Conservation (phyloP, 2,113 vertebrate species). For the Blennius ocellaris region DNA sequence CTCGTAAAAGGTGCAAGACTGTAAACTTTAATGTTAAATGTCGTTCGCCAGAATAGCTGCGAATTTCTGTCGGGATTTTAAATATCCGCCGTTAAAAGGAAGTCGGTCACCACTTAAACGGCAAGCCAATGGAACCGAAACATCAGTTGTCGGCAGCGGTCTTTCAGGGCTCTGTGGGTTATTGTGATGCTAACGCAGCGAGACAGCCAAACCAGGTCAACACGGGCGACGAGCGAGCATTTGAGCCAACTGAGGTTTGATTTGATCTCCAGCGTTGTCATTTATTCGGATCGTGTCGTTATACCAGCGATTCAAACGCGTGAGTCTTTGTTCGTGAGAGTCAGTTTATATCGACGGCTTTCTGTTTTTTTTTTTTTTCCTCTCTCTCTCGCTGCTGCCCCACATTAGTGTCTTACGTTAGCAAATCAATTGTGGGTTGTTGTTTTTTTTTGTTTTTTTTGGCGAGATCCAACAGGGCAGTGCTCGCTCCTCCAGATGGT, state of each 20-base stretch:
- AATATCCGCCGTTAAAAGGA: too few species aligned
- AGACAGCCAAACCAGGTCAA: conserved; percentile 73
- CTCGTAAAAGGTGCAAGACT: too few species aligned
- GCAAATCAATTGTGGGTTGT: conserved; percentile 36
- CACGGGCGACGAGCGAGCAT: conserved; percentile 36
- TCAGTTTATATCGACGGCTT: conserved; percentile 20
- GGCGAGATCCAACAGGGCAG: neutral
- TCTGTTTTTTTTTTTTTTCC: neutral
- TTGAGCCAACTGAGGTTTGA: conserved; percentile 21
- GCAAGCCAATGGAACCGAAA: too few species aligned
- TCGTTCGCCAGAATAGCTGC: too few species aligned
- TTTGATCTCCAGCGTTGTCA: conserved; percentile 31
- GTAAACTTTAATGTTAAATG: too few species aligned
- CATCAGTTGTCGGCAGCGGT: conserved; percentile 24
- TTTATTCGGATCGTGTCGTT: conserved; percentile 13
- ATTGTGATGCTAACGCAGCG: conserved; percentile 80
- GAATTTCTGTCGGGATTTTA: too few species aligned
- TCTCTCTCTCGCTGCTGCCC: neutral
- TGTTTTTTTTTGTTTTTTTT: too few species aligned
- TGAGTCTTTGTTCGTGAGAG: conserved; percentile 53
- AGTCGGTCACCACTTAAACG: too few species aligned
- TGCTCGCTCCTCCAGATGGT: neutral
- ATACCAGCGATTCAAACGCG: neutral
- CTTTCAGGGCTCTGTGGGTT: conserved; percentile 58
- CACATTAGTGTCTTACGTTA: conserved; percentile 8